Base-by-base conservation (phyloP, 2,113 vertebrate species). In the Bubo blakistoni region DNA sequence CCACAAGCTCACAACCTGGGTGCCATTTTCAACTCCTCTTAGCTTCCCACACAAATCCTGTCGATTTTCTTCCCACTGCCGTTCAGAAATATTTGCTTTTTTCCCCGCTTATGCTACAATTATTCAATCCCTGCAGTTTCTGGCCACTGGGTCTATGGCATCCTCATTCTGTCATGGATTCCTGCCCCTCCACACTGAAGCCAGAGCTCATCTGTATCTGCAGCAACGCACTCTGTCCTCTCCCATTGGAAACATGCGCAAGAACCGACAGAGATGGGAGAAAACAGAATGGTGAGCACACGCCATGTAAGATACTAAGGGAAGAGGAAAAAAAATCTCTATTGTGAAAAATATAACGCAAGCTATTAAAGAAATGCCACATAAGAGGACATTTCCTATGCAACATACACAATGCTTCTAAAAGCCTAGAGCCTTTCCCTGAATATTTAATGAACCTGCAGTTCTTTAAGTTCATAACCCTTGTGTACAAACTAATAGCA, bases 21-120 rank as follows among this genome's bases (percentile, higher is more conserved):
- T 95, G 95, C 73, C 92, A 91, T 96, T 97, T 97, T 49, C 86
- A 91, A 97, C 86, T 95, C 84, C 76, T 94, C 91, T 81, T 83
- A 2, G 0, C 95, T 62, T 97, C 96, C 96, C 94, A 96, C 96
- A 89, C 91, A 97, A 92, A 95, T 94, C 70, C 92, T 97, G 95
- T 92, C 8, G n/a, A 91, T 95, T 94, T 93, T 49, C 86, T 94
- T 92, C 92, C 83, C 66, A 65, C 78, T 72, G 80, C 65, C 3
- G 3, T 87, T 92, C 91, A 96, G 94, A 94, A 94, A 91, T 87
- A 79, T n/a, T 91, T 79, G 21, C 77, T 73, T 84, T 34, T 69
- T 88, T 92, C 78, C 78, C 62, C 74, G 55, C 36, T 85, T 63
- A 59, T 11, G n/a, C 52, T 69, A 61, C 76, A 84, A 14, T 79